phyloP scores from a whole-genome alignment of 2,113 vertebrate genomes.

The Pedetes capensis region DNA sequence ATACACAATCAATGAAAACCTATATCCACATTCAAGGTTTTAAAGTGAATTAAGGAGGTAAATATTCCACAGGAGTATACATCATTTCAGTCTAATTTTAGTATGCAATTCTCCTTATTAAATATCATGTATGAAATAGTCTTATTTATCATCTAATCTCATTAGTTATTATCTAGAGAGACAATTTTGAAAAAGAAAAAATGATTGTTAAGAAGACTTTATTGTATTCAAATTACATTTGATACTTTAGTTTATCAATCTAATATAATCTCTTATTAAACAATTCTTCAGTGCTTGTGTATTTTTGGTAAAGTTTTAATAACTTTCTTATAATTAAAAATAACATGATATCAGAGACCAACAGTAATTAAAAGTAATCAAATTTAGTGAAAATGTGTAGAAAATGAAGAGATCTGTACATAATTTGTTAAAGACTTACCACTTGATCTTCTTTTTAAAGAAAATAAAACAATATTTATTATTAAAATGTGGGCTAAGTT shows the following conservation, averaged over 20 bases:
- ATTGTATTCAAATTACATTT: conserved; percentile 81
- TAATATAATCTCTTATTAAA: conserved; percentile 81
- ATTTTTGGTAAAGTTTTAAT: conserved; percentile 85
- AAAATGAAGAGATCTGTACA: conserved; percentile 91
- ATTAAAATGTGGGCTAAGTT: conserved; percentile 91
- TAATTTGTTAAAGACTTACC: conserved; percentile 91
- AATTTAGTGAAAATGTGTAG: conserved; percentile 92
- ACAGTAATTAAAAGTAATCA: conserved; percentile 89
- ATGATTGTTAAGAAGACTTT: conserved; percentile 74
- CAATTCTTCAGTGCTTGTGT: conserved; percentile 62
- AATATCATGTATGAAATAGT: conserved; percentile 76
- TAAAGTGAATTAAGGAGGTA: conserved; percentile 49
- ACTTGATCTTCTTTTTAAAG: conserved; percentile 89
- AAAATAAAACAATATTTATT: conserved; percentile 94
- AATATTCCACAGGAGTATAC: conserved; percentile 42
- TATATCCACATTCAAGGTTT: conserved; percentile 11
- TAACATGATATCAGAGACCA: conserved; percentile 80
- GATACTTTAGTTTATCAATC: conserved; percentile 74
- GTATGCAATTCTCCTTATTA: conserved; percentile 76
- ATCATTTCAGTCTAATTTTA: conserved; percentile 73
- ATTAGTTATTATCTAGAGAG: conserved; percentile 81
- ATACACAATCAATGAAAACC: background rate
- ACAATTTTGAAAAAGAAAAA: conserved; percentile 79
- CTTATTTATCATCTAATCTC: conserved; percentile 81
- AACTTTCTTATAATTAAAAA: conserved; percentile 86